Evolutionary conservation across 2,797 vertebrate genomes (phyloP).

Genomic region (Hylomyscus alleni): DNA sequence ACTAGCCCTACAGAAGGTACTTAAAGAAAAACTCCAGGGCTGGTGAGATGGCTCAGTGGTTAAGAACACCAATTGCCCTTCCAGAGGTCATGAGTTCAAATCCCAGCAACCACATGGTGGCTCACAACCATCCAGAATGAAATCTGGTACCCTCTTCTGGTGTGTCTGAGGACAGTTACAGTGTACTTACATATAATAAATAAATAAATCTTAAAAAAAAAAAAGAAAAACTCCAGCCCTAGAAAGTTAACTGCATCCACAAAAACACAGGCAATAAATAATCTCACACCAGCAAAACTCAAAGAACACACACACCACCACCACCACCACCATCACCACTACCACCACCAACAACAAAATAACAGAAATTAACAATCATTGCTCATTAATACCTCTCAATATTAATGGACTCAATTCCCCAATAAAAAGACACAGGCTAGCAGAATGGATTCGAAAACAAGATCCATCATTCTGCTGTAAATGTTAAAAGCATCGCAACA

Average conservation of each 20-base stretch:
- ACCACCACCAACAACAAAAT: neutral
- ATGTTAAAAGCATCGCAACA: neutral
- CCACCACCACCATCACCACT: neutral
- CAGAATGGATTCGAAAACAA: neutral
- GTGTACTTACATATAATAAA: too few species aligned
- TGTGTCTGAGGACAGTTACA: too few species aligned
- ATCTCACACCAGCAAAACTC: neutral
- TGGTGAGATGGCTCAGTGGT: too few species aligned
- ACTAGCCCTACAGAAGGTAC: neutral
- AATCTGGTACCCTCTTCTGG: too few species aligned
- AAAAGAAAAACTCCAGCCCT: neutral
- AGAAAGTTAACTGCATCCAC: neutral
- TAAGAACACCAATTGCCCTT: too few species aligned
- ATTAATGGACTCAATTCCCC: neutral
- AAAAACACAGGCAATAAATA: neutral
- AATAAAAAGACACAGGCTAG: neutral
- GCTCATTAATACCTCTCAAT: neutral
- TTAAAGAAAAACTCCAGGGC: neutral
- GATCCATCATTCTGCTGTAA: neutral
- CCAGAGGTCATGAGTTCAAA: too few species aligned
- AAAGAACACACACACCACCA: neutral
- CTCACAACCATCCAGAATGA: too few species aligned
- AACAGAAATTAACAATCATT: neutral
- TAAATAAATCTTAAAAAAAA: too few species aligned
- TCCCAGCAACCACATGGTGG: too few species aligned